Conservation (phyloP, 2,113 vertebrate genomes). For the Sminthopsis crassicaudata region DNA sequence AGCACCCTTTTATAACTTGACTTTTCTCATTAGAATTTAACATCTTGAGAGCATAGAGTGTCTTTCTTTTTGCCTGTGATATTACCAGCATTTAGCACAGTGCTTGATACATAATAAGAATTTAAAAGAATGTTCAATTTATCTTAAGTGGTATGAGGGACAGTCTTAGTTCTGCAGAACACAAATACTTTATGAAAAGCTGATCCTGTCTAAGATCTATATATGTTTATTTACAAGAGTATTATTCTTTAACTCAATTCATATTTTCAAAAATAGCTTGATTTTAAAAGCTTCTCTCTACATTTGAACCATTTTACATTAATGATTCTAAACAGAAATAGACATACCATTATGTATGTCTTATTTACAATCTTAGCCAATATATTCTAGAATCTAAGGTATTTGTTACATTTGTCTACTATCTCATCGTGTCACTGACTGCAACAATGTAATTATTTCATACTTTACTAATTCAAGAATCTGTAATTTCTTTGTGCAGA, state of each 20-base stretch:
- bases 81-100: too few relatives aligned
- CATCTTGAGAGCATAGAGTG: background rate
- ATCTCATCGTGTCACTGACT: slow-evolving; percentile 12
- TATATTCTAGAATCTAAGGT: slow-evolving; percentile 22
- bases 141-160: background rate
- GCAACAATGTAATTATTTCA: background rate
- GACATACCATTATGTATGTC: background rate
- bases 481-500: background rate
- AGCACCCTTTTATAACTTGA: background rate
- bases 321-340: background rate
- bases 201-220: background rate
- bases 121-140: background rate
- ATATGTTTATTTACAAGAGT: background rate
- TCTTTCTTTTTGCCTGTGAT: background rate
- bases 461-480: background rate
- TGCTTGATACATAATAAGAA: too few relatives aligned
- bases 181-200: background rate
- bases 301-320: background rate
- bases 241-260: background rate
- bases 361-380: background rate
- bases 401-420: background rate
- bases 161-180: background rate
- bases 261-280: background rate
- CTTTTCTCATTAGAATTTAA: background rate
- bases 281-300: slow-evolving; percentile 10